phyloP scores from a whole-genome alignment of 2,888 invertebrate species.

The Archips crataeganus region DNA sequence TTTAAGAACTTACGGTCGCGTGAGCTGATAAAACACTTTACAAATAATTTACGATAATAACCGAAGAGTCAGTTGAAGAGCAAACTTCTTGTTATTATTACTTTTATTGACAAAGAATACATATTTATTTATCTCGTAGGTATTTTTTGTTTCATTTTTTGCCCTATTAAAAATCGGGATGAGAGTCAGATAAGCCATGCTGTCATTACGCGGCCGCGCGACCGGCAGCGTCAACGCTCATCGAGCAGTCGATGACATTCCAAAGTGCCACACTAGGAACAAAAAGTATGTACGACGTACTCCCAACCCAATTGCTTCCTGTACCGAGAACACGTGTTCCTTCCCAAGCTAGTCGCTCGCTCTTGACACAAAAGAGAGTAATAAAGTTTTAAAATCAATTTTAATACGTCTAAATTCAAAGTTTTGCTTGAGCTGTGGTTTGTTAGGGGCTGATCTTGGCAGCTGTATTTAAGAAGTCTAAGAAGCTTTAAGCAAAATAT shows the following conservation, averaged over 20 bases:
- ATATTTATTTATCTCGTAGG: neutral
- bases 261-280: constrained; percentile 46
- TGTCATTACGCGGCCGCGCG: neutral
- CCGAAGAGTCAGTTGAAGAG: neutral
- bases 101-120: neutral
- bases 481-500: neutral
- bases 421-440: neutral
- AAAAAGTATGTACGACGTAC: constrained; percentile 46
- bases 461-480: neutral
- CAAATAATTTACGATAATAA: neutral
- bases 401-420: neutral
- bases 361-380: neutral
- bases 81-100: neutral
- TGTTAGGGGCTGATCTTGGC: neutral
- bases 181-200: neutral
- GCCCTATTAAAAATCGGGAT: neutral
- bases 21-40: neutral
- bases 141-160: neutral
- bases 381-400: neutral
- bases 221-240: neutral
- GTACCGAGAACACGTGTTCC: constrained; percentile 51
- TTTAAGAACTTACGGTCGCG: neutral
- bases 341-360: constrained; percentile 28
- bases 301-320: constrained; percentile 52
- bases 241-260: constrained; percentile 48